Evolutionary conservation across 2,888 invertebrate species (phyloP).

Genomic region (Heliconius hortense): DNA sequence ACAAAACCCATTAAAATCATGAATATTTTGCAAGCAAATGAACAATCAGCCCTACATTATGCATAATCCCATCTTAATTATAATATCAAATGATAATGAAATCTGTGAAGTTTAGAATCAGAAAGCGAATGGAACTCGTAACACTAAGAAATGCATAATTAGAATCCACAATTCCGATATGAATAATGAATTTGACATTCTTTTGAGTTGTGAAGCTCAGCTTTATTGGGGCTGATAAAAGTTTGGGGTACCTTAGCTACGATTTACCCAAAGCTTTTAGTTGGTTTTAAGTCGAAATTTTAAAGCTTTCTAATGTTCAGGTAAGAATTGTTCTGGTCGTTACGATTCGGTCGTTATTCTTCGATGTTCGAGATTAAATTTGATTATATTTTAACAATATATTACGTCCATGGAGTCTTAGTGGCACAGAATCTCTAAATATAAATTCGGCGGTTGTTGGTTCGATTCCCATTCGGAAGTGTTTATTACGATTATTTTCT

Average conservation of each 20-base stretch:
- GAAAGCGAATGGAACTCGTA: constrained; percentile 42
- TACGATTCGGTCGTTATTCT: background rate
- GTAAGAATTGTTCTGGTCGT: constrained; percentile 7
- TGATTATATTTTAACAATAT: background rate
- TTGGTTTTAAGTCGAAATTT: constrained; percentile 12
- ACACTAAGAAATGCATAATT: constrained; percentile 45
- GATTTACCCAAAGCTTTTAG: constrained; percentile 46
- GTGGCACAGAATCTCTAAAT: background rate
- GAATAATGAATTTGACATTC: constrained; percentile 52
- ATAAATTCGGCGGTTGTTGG: background rate
- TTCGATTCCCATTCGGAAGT: background rate
- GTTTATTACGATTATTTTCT: no score
- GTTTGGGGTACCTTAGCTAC: constrained; percentile 49
- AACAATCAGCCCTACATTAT: constrained; percentile 21
- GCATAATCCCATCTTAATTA: constrained; percentile 37
- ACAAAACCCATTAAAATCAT: constrained; percentile 17
- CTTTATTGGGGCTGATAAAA: constrained; percentile 56
- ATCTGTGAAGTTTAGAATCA: constrained; percentile 42
- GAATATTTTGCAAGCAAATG: constrained; percentile 12
- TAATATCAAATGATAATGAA: constrained; percentile 45
- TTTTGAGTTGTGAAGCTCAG: constrained; percentile 49
- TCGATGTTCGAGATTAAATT: background rate
- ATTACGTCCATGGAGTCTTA: background rate
- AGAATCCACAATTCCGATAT: constrained; percentile 45
- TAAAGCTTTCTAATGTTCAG: constrained; percentile 10